phyloP scores from a whole-genome alignment of 2,113 vertebrate species.

The Chlamydotis undulata region DNA sequence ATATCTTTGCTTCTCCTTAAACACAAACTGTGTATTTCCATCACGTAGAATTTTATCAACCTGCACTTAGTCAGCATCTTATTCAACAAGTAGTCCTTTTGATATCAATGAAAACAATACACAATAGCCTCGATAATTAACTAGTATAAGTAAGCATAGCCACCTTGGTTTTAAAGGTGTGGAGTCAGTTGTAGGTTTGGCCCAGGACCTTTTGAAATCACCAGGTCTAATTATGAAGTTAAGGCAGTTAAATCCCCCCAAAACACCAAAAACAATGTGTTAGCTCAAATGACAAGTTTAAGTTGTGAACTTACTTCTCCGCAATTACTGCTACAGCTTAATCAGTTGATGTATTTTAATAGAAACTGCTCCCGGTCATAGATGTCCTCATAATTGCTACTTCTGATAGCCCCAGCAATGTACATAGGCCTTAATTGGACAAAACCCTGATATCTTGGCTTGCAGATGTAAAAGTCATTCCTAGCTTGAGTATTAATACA shows the following conservation, averaged over 20 bases:
- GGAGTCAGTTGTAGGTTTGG: not conserved
- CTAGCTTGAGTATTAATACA: not conserved
- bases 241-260: not conserved
- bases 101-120: not conserved
- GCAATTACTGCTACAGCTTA: constrained; percentile 4
- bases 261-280: not conserved
- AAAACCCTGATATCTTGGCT: not conserved
- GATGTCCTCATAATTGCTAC: not conserved
- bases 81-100: not conserved
- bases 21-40: not conserved
- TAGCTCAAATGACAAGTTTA: not conserved
- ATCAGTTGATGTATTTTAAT: constrained; percentile 26
- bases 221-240: not conserved
- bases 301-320: not conserved
- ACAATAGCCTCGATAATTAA: not conserved
- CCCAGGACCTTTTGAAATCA: not conserved
- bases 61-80: not conserved
- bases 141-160: not conserved
- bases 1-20: not conserved
- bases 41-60: not conserved
- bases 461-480: not conserved
- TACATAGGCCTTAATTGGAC: not conserved
- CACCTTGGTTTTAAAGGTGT: not conserved
- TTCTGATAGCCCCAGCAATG: not conserved
- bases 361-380: constrained; percentile 16